Percentiles rank a stretch among this genome's conserved stretches.
phyloP scores from a whole-genome alignment of 2,797 vertebrate species.

The Lepilemur septentrionalis region DNA sequence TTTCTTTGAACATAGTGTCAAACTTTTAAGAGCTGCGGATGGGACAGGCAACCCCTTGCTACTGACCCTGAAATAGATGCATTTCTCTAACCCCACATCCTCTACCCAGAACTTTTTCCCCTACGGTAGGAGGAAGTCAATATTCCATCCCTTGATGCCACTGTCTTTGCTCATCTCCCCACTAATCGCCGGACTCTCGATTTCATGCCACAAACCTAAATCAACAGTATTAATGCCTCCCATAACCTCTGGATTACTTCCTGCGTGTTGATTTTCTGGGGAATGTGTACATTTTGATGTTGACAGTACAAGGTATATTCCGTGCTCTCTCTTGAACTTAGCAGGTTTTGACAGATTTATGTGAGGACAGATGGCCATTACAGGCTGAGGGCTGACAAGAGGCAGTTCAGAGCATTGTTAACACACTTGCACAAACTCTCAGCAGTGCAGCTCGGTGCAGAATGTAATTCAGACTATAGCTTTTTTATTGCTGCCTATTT shows the following conservation, averaged over 20 bases:
- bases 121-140: not conserved
- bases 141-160: not conserved
- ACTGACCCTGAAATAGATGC: not conserved
- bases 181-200: conserved; percentile 75
- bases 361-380: conserved; percentile 97
- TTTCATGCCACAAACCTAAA: conserved; percentile 75
- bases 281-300: conserved; percentile 78
- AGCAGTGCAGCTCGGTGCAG: conserved; percentile 86
- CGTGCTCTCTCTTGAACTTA: conserved; percentile 88
- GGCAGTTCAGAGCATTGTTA: conserved; percentile 98
- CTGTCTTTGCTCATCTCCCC: conserved; percentile 64
- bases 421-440: conserved; percentile 98
- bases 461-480: conserved; percentile 92
- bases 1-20: not conserved
- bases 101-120: not conserved
- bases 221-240: conserved; percentile 75
- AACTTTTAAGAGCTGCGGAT: conserved; percentile 12
- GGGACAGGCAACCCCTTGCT: not conserved
- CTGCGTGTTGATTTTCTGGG: conserved; percentile 64
- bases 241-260: conserved; percentile 76
- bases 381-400: conserved; percentile 96
- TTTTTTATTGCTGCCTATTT: conserved; percentile 91
- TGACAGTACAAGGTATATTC: conserved; percentile 89
- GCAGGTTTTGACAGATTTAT: conserved; percentile 94
- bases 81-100: conserved; percentile 31